These are phyloP conservation scores for Eristalis pertinax DNA, from an alignment of 2,888 invertebrate genomes.

Conservation along the genomic window DNA sequence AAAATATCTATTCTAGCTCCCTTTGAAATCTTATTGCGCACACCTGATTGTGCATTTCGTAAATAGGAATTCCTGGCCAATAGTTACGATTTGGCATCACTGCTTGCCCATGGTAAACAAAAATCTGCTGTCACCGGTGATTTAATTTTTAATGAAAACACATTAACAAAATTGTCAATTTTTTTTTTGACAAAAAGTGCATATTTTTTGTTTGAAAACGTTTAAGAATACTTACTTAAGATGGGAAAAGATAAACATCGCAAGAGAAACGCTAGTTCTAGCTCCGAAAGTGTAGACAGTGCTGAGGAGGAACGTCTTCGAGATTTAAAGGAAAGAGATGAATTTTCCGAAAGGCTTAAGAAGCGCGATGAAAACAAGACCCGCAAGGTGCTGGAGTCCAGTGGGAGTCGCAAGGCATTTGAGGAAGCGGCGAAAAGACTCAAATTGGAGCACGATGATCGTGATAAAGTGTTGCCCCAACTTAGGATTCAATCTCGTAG, in stretches of 20 bases:
- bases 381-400: conserved; percentile 87
- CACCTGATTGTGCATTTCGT: too few relatives aligned
- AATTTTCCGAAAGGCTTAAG: conserved; percentile 93
- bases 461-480: conserved; percentile 93
- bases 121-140: neutral
- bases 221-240: neutral
- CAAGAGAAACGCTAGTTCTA: conserved; percentile 75
- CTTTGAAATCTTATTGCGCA: neutral
- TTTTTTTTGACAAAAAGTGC: neutral
- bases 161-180: neutral
- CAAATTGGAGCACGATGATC: conserved; percentile 92
- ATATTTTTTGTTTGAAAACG: neutral
- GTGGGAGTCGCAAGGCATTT: conserved; percentile 86
- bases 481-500: conserved; percentile 94
- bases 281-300: conserved; percentile 84
- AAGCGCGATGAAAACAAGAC: conserved; percentile 94
- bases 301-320: conserved; percentile 90
- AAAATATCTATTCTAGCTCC: too few relatives aligned
- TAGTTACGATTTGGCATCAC: neutral
- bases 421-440: conserved; percentile 95
- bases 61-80: neutral
- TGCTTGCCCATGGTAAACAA: neutral
- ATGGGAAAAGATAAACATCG: conserved; percentile 76
- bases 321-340: conserved; percentile 96
- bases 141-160: neutral